Percentiles rank a stretch among this genome's conserved stretches.
Conservation (phyloP, 2,888 invertebrate genomes). For the Andrena fulva region DNA sequence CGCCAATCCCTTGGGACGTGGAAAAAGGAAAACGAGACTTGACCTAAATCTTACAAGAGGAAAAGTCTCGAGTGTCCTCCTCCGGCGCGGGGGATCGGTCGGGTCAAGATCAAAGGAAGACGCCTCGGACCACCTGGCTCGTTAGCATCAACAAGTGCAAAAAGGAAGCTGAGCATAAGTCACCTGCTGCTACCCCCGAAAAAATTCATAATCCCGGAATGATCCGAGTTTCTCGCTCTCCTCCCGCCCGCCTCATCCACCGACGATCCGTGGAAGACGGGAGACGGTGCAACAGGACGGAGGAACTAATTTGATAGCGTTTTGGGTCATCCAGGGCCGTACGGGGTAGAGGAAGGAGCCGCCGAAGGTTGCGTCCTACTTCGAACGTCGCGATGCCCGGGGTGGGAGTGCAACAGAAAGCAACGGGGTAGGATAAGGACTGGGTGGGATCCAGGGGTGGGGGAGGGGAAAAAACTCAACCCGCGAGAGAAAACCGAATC, state of each 20-base stretch:
- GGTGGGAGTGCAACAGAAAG: slow-evolving; percentile 67
- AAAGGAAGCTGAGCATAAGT: not conserved
- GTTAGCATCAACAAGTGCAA: not conserved
- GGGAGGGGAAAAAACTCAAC: slow-evolving; percentile 73
- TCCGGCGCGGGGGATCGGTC: not conserved
- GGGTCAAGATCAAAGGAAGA: slow-evolving; percentile 3
- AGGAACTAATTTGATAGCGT: slow-evolving; percentile 58
- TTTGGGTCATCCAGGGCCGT: slow-evolving; percentile 58
- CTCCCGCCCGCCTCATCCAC: no score
- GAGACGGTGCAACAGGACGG: slow-evolving; percentile 18
- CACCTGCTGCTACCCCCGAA: not conserved
- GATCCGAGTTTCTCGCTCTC: not conserved
- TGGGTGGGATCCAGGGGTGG: slow-evolving; percentile 47
- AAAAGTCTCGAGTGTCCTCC: not conserved
- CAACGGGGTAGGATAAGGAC: slow-evolving; percentile 68
- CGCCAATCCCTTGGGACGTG: not conserved
- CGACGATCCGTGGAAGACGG: not conserved
- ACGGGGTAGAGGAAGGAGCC: slow-evolving; percentile 39
- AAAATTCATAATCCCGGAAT: slow-evolving; percentile 3
- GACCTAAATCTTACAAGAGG: not conserved
- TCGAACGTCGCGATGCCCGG: slow-evolving; percentile 50
- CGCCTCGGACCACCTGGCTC: not conserved
- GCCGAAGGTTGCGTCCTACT: slow-evolving; percentile 72
- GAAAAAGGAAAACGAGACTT: not conserved
- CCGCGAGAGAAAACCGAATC: slow-evolving; percentile 80